Evolutionary conservation across 92 coral and sea anemone species (phyloP).

Genomic region (Galaxea fascicularis): DNA sequence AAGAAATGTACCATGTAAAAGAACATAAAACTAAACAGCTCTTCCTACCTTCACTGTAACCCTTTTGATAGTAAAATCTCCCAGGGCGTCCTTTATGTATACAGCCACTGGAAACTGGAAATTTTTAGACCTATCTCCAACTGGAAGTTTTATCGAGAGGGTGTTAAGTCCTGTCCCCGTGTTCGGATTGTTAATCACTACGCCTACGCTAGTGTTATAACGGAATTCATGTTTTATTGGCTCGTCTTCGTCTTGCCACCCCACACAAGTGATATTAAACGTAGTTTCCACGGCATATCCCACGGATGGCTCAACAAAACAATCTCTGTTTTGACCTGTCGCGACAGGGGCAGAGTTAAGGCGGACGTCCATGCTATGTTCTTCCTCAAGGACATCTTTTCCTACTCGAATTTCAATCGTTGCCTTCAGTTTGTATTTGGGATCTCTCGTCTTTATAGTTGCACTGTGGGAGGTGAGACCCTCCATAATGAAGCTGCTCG

Average conservation of each 20-base stretch:
- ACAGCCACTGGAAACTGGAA: conserved; percentile 13
- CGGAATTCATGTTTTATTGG: conserved; percentile 69
- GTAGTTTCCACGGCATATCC: conserved; percentile 73
- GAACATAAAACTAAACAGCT: too few relatives aligned
- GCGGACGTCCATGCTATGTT: background rate
- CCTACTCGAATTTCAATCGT: background rate
- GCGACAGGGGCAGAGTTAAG: conserved; percentile 25
- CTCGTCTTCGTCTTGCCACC: conserved; percentile 75
- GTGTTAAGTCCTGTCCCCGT: background rate
- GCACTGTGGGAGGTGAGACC: background rate
- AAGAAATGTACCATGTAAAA: too few relatives aligned
- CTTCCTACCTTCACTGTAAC: conserved; percentile 22
- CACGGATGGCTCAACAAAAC: conserved; percentile 49
- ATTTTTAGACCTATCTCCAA: background rate
- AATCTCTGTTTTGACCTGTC: conserved; percentile 8
- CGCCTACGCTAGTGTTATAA: conserved; percentile 28
- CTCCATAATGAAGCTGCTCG: background rate
- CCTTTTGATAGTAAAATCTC: background rate
- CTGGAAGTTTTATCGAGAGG: conserved; percentile 30
- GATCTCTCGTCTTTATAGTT: conserved; percentile 9
- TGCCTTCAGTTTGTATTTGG: conserved; percentile 30
- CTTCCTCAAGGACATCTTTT: conserved; percentile 21
- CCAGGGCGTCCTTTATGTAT: conserved; percentile 18
- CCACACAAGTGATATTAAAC: conserved; percentile 64
- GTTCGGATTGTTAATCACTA: conserved; percentile 26